Percentiles rank a stretch among this genome's conserved stretches.
Evolutionary conservation across 2,113 vertebrate genomes (phyloP).

Genomic region (Lanius ludovicianus): DNA sequence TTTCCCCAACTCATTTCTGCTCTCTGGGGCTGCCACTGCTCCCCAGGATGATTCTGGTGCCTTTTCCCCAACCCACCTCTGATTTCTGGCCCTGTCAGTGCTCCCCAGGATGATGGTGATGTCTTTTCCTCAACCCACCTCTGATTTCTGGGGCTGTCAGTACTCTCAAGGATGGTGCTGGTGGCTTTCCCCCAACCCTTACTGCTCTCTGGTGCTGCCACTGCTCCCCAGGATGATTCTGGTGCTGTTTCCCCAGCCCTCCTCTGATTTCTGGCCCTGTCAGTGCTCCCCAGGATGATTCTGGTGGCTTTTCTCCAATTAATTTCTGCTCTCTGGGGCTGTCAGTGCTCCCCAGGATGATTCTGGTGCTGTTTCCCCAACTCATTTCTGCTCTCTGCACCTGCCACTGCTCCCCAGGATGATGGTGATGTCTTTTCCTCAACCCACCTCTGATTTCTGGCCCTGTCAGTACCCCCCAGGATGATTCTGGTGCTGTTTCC

Average conservation of each 20-base stretch:
- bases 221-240: not conserved
- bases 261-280: fast-evolving
- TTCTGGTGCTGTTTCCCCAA: not conserved
- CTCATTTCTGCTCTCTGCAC: fast-evolving
- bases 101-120: too few species aligned
- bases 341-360: not conserved
- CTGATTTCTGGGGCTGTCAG: fast-evolving
- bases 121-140: too few species aligned
- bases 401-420: not conserved
- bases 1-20: too few species aligned
- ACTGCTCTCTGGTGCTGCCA: fast-evolving
- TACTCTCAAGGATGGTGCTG: not conserved
- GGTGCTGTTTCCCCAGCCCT: not conserved
- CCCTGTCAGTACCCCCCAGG: not conserved
- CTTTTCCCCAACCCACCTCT: too few species aligned
- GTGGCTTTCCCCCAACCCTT: not conserved
- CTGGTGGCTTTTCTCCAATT: not conserved
- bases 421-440: not conserved
- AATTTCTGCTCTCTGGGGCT: fast-evolving
- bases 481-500: not conserved
- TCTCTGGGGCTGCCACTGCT: too few species aligned
- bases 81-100: too few species aligned
- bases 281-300: not conserved
- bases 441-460: fast-evolving
- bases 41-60: too few species aligned